Base-by-base conservation (phyloP, 1,140 invertebrate species). In the Sitophilus oryzae region DNA sequence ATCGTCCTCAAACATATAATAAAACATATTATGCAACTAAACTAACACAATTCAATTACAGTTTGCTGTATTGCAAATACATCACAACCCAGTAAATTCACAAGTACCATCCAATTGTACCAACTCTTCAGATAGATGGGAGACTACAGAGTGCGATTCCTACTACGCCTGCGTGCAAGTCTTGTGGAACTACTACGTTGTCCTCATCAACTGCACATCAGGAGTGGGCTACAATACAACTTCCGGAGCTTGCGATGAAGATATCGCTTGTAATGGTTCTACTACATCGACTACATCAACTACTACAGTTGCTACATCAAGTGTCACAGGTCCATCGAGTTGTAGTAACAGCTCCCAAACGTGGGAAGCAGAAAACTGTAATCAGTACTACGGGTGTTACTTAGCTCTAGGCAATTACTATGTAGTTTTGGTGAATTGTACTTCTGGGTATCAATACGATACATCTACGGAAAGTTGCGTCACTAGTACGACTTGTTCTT, bases 331-430 rank as follows among this genome's bases (percentile, higher is more conserved):
- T 10, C 36, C 36, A 6, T 4, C 14, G 1, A 2, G 14, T 3
- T 38, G 36, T 38, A 38, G 18, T 16, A 38, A 38, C 18, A n/a
- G 18, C 18, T 38, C 36, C 6, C 36, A 38, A 14, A 38, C 14
- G 14, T 38, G 36, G 36, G 3, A 38, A 38, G 36, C 36, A 16
- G 36, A 10, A 38, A 16, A n/a, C 18, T 38, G 36, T n/a, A 38
- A 38, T n/a, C 36, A 38, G n/a, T 38, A 38, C n/a, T 38, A 38
- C 11, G 14, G 18, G 8, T 38, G 36, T 38, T 38, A 38, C 36
- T 8, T 38, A 2, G 36, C 36, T 14, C 18, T 38, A 38, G 14
- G 36, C 14, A 38, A 38, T 16, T 38, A 38, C n/a, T 38, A 38
- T 38, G 36, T 38, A 2, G 36, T 38, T 38, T 38, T 38, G 8